Evolutionary conservation across 1,140 invertebrate genomes (phyloP).

Genomic region (Orchestia grillus): DNA sequence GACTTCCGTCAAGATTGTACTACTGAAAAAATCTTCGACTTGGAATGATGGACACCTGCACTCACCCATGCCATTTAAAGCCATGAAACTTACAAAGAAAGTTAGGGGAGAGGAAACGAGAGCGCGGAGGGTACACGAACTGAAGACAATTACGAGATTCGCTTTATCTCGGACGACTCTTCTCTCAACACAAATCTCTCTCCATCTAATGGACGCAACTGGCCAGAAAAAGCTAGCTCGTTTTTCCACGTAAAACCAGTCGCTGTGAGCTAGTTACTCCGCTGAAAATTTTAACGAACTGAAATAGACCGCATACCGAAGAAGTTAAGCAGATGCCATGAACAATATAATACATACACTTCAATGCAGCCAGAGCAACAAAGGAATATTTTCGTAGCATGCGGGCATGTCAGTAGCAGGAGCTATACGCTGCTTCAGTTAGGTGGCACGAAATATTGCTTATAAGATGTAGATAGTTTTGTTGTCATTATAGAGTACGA

Average conservation of each 20-base stretch:
- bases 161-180: slow-evolving; percentile 32
- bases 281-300: slow-evolving; percentile 3
- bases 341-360: background rate
- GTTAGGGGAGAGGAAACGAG: background rate
- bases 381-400: background rate
- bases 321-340: background rate
- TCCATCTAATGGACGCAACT: slow-evolving; percentile 42
- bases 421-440: background rate
- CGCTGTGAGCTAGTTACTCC: background rate
- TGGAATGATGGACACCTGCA: background rate
- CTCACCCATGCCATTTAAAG: background rate
- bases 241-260: background rate
- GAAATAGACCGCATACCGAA: background rate
- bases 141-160: slow-evolving; percentile 19
- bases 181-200: slow-evolving; percentile 25
- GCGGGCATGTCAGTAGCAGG: background rate
- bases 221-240: background rate
- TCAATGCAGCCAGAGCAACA: background rate
- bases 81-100: slow-evolving; percentile 8
- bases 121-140: background rate
- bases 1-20: no score
- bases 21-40: background rate
- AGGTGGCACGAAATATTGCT: background rate
- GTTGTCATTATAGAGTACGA: background rate
- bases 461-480: background rate